Conservation (phyloP, 1,140 invertebrate genomes). For the Saccostrea cuccullata region DNA sequence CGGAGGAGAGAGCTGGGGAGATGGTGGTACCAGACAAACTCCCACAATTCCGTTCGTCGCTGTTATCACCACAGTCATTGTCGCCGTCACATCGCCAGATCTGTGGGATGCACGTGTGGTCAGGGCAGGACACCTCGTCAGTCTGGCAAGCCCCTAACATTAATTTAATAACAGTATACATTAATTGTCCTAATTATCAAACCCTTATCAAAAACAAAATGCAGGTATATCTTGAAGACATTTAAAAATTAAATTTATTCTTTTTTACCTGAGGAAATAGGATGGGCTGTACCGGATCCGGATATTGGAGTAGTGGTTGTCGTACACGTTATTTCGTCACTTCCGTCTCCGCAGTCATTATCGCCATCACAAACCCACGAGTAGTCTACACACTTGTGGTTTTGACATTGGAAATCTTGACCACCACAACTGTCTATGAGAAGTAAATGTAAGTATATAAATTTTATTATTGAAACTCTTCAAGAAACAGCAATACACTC, state of each 20-base stretch:
- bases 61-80: constrained; percentile 78
- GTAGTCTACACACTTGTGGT: constrained; percentile 83
- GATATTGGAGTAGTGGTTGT: not conserved
- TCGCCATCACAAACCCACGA: constrained; percentile 86
- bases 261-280: constrained; percentile 17
- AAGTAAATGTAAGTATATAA: too few relatives aligned
- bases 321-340: constrained; percentile 82
- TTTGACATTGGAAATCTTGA: constrained; percentile 83
- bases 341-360: constrained; percentile 85
- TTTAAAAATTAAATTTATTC: not conserved
- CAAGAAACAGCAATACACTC: too few relatives aligned
- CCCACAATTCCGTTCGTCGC: constrained; percentile 56
- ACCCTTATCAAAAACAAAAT: not conserved
- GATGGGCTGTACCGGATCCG: not conserved
- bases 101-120: constrained; percentile 48
- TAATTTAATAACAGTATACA: not conserved
- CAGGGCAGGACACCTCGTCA: constrained; percentile 45
- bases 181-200: not conserved
- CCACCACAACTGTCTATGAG: constrained; percentile 42
- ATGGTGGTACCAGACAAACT: not conserved
- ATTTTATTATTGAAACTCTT: too few relatives aligned
- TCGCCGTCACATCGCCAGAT: constrained; percentile 66
- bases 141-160: constrained; percentile 23
- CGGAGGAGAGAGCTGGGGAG: not conserved
- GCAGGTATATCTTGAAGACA: not conserved